Percentiles rank a stretch among this genome's conserved stretches.
Evolutionary conservation across 2,113 vertebrate species (phyloP).

Genomic region (Perognathus longimembris): DNA sequence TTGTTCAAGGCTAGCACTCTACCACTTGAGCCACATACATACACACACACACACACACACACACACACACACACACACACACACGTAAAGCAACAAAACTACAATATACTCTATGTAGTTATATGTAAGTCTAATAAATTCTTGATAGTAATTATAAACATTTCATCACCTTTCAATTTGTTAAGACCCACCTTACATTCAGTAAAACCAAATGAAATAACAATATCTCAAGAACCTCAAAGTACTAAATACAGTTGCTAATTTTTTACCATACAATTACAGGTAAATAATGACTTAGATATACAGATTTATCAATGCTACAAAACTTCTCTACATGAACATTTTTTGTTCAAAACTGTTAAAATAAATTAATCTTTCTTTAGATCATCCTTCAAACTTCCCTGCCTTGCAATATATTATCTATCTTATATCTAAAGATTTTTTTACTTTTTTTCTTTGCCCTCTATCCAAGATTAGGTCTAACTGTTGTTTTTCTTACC

Average conservation of each 20-base stretch:
- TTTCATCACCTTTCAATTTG: neutral
- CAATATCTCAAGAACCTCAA: constrained; percentile 25
- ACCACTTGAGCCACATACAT: too few relatives aligned
- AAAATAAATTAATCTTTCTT: constrained; percentile 43
- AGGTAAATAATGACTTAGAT: neutral
- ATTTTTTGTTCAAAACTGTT: neutral
- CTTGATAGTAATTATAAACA: neutral
- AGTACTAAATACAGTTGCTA: neutral
- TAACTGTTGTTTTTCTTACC: neutral
- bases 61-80: too few relatives aligned
- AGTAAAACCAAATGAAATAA: constrained; percentile 18
- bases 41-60: too few relatives aligned
- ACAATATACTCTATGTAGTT: neutral
- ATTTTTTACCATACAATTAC: constrained; percentile 21
- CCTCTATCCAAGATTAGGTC: neutral
- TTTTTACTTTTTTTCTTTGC: constrained; percentile 42
- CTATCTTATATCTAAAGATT: neutral
- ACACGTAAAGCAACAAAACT: neutral
- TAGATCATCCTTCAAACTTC: neutral
- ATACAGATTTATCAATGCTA: constrained; percentile 37
- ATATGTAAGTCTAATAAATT: neutral
- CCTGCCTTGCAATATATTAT: neutral
- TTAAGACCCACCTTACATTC: constrained; percentile 23
- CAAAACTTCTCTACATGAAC: neutral
- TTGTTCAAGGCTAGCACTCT: too few relatives aligned